Base-by-base conservation (phyloP, 2,888 invertebrate species). In the Melanostoma mellinum region DNA sequence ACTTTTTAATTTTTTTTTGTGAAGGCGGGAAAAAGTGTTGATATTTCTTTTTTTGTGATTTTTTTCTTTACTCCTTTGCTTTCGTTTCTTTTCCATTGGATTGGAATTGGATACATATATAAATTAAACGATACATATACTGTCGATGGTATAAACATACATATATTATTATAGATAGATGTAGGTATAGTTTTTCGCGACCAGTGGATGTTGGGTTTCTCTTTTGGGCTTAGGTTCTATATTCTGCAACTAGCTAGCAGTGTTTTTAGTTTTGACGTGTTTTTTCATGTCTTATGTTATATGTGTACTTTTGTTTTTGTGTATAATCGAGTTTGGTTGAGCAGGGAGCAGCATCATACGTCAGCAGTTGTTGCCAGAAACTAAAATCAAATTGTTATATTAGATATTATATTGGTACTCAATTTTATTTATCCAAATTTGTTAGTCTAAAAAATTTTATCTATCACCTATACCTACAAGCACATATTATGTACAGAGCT, bases 1-100 rank as follows among this genome's bases (percentile, higher is more conserved):
- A 60, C 3, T 48, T 74, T 67, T 73, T 4, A 20, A 30, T 6
- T 0, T 36, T 35, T 46, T 79, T 61, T 75, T 58, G 32, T 65
- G 40, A 78, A 78, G 84, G 79, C 79, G 84, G 84, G 78, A 84
- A 84, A 82, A 84, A 84, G 69, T 84, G 79, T 84, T 84, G 74
- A 79, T 84, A 55, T 69, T 58, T 79, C 55, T 33, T 63, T 69
- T 74, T 78, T 69, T 71, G 33, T 44, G 36, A 5, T 60, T 55
- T 53, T 46, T 58, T 65, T 58, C 55, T 50, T 52, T 56, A 58
- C 46, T 52, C 68, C 56, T 53, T 76, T 53, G 36, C 44, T 52
- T 56, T 50, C 58, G 46, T 65, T 81, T 61, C 56, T 81, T 67
- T 55, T 53, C 10, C 30, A 53, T 72, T 36, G 4, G 30, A 9